Evolutionary conservation across 2,888 invertebrate species (phyloP).

Genomic region (Drosophila pseudotakahashii): DNA sequence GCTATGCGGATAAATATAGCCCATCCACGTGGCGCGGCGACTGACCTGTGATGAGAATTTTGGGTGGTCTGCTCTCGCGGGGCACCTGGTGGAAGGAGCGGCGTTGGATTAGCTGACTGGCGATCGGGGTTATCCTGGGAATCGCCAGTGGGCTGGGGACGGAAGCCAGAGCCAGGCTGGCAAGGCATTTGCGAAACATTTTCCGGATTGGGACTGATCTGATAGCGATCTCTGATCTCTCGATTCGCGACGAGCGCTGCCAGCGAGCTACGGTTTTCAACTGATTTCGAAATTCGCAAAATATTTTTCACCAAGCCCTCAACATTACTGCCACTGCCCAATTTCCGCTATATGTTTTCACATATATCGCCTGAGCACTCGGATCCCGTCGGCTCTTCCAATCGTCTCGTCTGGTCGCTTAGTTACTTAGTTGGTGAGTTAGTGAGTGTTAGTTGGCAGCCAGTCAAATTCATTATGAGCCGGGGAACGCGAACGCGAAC

Average conservation of each 20-base stretch:
- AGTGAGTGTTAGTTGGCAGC: slow-evolving; percentile 53
- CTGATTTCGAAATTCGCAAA: slow-evolving; percentile 72
- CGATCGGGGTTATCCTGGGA: slow-evolving; percentile 28
- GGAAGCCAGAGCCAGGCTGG: slow-evolving; percentile 55
- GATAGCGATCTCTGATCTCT: slow-evolving; percentile 1
- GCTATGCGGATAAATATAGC: slow-evolving; percentile 9
- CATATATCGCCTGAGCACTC: slow-evolving; percentile 42
- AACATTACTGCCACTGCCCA: slow-evolving; percentile 30
- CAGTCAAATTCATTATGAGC: slow-evolving; percentile 60
- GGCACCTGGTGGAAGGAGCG: slow-evolving; percentile 56
- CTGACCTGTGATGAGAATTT: slow-evolving; percentile 83
- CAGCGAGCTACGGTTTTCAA: slow-evolving; percentile 67
- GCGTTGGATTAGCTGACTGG: slow-evolving; percentile 37
- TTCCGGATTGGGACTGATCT: slow-evolving; percentile 5
- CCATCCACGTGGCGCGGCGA: slow-evolving; percentile 27
- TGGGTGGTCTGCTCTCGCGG: slow-evolving; percentile 73
- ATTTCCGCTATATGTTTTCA: slow-evolving; percentile 49
- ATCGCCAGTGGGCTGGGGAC: neutral
- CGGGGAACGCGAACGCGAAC: neutral
- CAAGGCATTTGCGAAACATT: slow-evolving; percentile 79
- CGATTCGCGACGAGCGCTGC: slow-evolving; percentile 30
- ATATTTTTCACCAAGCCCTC: slow-evolving; percentile 56
- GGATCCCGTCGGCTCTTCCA: slow-evolving; percentile 28
- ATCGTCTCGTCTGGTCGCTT: slow-evolving; percentile 9
- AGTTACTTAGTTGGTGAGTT: slow-evolving; percentile 10